Base-by-base conservation (phyloP, 2,888 invertebrate genomes). In the Zonitis immaculata region DNA sequence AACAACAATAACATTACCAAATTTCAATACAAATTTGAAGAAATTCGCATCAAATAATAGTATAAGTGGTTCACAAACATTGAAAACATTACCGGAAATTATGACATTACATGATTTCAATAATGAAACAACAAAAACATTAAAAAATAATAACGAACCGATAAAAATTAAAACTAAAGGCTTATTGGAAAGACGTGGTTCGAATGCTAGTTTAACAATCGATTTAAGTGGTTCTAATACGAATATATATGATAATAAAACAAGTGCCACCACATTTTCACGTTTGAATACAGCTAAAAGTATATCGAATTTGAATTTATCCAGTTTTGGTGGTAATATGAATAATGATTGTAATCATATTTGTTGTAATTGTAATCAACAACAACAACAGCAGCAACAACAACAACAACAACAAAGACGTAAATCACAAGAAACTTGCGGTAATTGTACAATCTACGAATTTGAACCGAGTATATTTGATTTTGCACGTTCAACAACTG, bases 181-280 rank as follows among this genome's bases (percentile, higher is more conserved):
- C 56, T 75, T 92, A 1, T 76, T 92, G 5, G 91, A 92, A 70
- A 82, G 95, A 22, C 80, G 95, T 49, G 94, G 94, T 47, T 95
- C 94, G 1, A 95, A 92, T 70, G 92, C 94, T 0, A 93, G 93
- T 51, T 77, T 95, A 1, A 94, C 94, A 0, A 83, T 95, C 49
- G 91, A 91, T 69, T 80, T 92, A 42, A 80, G 80, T 74, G 82
- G 81, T 73, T 74, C 64, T 60, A 81, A 51, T 71, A 73, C 53
- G 63, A 82, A 43, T 72, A 75, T 56, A 62, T 75, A 56, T 47
- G 74, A 70, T 44, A 76, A 61, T 39, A 39, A 39, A 32, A 16
- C 14, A 44, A 75, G 74, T 47, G 47, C 14, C 22, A 49, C 77
- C 73, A 49, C 68, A 42, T 59, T 78, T 72, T 63, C 70, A 70